A percentile compares a stretch with the other conserved stretches of the same genome.
Conservation (phyloP, 2,113 vertebrate genomes). For the Rostratula benghalensis region DNA sequence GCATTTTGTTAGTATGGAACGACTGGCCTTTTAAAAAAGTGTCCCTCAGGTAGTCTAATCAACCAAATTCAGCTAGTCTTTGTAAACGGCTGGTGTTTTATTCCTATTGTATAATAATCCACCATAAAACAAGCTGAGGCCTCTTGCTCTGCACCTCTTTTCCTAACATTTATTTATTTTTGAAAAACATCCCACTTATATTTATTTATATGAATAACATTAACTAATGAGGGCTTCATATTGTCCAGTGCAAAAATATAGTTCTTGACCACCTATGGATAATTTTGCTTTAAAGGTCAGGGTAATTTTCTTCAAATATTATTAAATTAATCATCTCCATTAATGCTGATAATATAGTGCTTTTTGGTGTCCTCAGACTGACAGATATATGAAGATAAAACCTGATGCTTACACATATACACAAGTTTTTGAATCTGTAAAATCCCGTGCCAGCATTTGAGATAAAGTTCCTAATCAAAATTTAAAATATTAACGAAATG, state of each 20-base stretch:
- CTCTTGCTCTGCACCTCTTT: background rate
- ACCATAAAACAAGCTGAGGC: background rate
- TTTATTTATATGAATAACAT: background rate
- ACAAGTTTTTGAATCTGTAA: background rate
- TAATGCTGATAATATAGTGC: constrained; percentile 2
- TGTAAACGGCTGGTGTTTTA: background rate
- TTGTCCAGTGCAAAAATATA: background rate
- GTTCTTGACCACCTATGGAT: background rate
- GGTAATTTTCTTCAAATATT: constrained; percentile 12
- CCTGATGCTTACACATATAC: background rate
- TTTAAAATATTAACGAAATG: background rate
- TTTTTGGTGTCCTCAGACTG: background rate
- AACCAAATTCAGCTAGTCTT: background rate
- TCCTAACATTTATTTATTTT: background rate
- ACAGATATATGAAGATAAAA: background rate
- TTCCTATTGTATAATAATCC: background rate
- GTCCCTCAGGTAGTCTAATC: background rate
- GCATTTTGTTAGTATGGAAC: background rate
- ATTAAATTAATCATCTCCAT: background rate
- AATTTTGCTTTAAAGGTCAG: constrained; percentile 6
- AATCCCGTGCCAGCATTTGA: background rate
- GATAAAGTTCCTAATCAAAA: background rate
- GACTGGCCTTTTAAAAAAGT: background rate
- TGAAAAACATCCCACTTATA: background rate
- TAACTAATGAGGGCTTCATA: background rate